Percentiles rank a stretch among this genome's conserved stretches.
Evolutionary conservation across 2,888 invertebrate species (phyloP).

Genomic region (Cheilosia scutellata): DNA sequence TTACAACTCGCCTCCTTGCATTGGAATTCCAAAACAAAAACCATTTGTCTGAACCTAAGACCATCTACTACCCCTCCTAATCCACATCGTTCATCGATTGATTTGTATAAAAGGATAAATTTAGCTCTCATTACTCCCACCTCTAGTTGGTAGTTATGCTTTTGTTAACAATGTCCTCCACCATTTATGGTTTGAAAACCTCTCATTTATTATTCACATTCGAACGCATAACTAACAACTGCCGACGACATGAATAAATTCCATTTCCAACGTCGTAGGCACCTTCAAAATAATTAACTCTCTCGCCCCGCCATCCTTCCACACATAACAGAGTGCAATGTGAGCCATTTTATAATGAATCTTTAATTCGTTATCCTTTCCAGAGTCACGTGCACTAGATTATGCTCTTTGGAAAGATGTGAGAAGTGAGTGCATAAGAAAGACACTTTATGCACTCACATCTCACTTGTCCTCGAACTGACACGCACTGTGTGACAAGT

Average conservation of each 20-base stretch:
- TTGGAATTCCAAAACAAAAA: not conserved
- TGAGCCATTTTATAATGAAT: conserved; percentile 20
- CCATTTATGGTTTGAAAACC: conserved; percentile 15
- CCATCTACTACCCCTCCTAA: not conserved
- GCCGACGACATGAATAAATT: conserved; percentile 22
- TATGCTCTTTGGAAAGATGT: too few species aligned
- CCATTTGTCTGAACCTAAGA: not conserved
- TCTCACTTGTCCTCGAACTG: not conserved
- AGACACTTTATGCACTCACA: not conserved
- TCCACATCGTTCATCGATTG: not conserved
- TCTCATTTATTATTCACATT: conserved; percentile 40
- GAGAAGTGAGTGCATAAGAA: too few species aligned
- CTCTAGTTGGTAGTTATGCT: not conserved
- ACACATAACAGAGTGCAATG: conserved; percentile 1
- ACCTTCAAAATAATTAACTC: conserved; percentile 47
- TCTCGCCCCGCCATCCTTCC: not conserved
- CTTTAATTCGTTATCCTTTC: conserved; percentile 33
- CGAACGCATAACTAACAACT: conserved; percentile 11
- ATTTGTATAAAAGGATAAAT: not conserved
- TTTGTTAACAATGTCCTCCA: not conserved
- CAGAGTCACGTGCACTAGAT: conserved; percentile 20
- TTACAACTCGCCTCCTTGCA: not conserved
- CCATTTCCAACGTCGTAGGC: not conserved
- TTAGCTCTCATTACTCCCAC: not conserved
- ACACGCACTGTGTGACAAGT: not conserved